phyloP scores from a whole-genome alignment of 2,888 invertebrate species.

The Rutpela maculata region DNA sequence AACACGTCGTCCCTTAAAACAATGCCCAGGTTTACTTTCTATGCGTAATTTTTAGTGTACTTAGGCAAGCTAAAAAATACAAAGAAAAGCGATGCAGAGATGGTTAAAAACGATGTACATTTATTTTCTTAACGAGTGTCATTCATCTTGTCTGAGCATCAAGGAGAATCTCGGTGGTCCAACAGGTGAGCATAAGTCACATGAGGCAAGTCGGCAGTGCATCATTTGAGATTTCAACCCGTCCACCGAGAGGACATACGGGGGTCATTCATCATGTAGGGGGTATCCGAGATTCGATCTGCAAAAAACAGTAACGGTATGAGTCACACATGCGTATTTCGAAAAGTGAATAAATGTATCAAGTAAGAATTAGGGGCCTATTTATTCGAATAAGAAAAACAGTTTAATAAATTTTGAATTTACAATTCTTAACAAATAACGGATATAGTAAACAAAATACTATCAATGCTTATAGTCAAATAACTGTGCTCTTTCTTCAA shows the following conservation, averaged over 20 bases:
- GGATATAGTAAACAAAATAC: no score
- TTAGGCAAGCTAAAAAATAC: slow-evolving; percentile 16
- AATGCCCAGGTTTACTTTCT: not conserved
- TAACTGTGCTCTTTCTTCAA: no score
- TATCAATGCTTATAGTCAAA: no score
- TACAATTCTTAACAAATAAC: no score
- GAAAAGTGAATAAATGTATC: no score
- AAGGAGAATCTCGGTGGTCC: slow-evolving; percentile 41
- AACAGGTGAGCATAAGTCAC: slow-evolving; percentile 43
- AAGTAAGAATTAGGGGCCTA: no score
- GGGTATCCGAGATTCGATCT: not conserved
- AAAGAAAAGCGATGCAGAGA: slow-evolving; percentile 15
- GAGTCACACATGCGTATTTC: no score
- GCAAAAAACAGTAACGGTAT: not conserved
- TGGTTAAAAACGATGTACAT: slow-evolving; percentile 38
- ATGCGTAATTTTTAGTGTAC: slow-evolving; percentile 4
- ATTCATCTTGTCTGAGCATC: slow-evolving; percentile 42
- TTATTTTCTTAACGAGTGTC: slow-evolving; percentile 43
- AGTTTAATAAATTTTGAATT: no score
- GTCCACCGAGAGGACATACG: not conserved
- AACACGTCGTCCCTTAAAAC: slow-evolving; percentile 16
- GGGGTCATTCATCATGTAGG: slow-evolving; percentile 1
- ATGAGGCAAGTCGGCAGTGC: slow-evolving; percentile 28
- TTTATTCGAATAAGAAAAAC: no score
- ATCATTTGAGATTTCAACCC: slow-evolving; percentile 34